These are phyloP conservation scores for Drosophila pallidifrons DNA, from an alignment of 1,140 invertebrate genomes.

Conservation along the genomic window DNA sequence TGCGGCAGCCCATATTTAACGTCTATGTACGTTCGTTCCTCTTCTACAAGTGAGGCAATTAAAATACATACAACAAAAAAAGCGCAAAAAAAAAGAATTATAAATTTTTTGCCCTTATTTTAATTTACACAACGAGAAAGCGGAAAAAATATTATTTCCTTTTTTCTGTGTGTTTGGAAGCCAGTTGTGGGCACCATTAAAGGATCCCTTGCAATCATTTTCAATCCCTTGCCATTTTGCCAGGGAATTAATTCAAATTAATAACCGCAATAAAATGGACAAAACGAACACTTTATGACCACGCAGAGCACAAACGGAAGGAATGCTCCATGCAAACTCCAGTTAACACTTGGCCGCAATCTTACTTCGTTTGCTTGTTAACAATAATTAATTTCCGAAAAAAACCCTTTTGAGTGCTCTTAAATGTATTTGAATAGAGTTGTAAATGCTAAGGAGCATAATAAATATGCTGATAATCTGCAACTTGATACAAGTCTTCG, in stretches of 20 bases:
- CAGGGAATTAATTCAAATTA: slow-evolving; percentile 60
- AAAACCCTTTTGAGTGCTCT: neutral
- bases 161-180: slow-evolving; percentile 2
- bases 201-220: slow-evolving; percentile 16
- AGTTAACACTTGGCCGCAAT: slow-evolving; percentile 21
- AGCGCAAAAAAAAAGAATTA: neutral
- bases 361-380: neutral
- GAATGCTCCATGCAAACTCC: slow-evolving; percentile 21
- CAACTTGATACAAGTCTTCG: neutral
- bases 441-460: neutral
- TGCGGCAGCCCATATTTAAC: slow-evolving; percentile 16
- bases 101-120: slow-evolving; percentile 19
- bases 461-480: slow-evolving; percentile 10
- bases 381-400: slow-evolving; percentile 32
- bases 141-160: neutral
- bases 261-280: slow-evolving; percentile 55
- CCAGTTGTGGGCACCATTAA: slow-evolving; percentile 1
- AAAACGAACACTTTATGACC: slow-evolving; percentile 45
- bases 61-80: slow-evolving; percentile 26
- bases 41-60: slow-evolving; percentile 39
- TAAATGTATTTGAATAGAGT: neutral
- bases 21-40: slow-evolving; percentile 3
- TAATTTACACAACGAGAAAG: neutral
- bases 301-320: slow-evolving; percentile 51
- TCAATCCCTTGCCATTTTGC: slow-evolving; percentile 5